phyloP scores from a whole-genome alignment of 2,888 invertebrate genomes.

The Scaptomyza flava region DNA sequence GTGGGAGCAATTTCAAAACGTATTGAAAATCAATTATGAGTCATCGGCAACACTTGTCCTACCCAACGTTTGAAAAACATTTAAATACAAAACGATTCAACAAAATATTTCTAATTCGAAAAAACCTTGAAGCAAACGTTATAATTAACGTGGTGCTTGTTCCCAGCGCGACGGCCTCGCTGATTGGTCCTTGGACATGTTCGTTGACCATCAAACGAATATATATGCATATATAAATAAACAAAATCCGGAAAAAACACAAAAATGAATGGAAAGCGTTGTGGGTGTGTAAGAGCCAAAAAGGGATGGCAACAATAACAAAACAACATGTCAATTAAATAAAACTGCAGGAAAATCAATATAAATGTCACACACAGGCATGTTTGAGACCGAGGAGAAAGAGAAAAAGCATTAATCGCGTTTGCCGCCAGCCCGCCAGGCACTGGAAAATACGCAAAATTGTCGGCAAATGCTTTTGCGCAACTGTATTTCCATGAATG shows the following conservation, averaged over 20 bases:
- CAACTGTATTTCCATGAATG: conserved; percentile 68
- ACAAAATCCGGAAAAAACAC: conserved; percentile 47
- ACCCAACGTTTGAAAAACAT: conserved; percentile 8
- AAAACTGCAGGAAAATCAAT: conserved; percentile 78
- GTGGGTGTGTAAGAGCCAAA: conserved; percentile 21
- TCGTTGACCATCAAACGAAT: conserved; percentile 75
- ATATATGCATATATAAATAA: conserved; percentile 13
- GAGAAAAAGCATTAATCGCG: conserved; percentile 15
- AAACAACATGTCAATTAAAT: conserved; percentile 80
- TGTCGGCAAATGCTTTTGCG: conserved; percentile 13
- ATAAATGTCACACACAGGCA: conserved; percentile 49
- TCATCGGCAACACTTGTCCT: conserved; percentile 1
- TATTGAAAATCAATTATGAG: neutral
- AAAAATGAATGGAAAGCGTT: conserved; percentile 10
- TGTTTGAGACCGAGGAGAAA: neutral
- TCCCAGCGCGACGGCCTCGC: conserved; percentile 37
- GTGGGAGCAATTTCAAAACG: neutral
- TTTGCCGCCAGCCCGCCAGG: conserved; percentile 7
- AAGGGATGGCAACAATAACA: conserved; percentile 75
- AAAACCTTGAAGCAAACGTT: conserved; percentile 60
- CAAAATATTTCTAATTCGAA: conserved; percentile 33
- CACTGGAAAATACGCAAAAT: conserved; percentile 58
- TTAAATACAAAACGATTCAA: conserved; percentile 38
- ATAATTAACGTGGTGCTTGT: conserved; percentile 48
- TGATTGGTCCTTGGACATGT: conserved; percentile 75